phyloP scores from a whole-genome alignment of 2,113 vertebrate species.

The Phaethornis superciliosus region DNA sequence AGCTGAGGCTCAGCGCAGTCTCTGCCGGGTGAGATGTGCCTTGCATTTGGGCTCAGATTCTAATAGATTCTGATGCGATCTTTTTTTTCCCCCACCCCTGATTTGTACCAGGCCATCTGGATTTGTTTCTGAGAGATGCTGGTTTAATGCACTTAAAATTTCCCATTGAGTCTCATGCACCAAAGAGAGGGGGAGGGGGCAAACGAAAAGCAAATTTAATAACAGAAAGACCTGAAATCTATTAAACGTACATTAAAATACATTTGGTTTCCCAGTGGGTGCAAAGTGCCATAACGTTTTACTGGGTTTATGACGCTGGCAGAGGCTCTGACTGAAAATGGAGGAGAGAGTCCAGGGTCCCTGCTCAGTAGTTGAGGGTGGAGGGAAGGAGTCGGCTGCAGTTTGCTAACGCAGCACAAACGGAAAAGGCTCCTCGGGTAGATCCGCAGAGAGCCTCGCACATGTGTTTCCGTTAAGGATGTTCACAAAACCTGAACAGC shows the following conservation, averaged over 20 bases:
- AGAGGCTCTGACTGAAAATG: conserved; percentile 67
- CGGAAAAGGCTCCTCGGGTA: conserved; percentile 57
- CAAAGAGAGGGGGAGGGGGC: conserved; percentile 27
- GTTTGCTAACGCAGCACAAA: conserved; percentile 70
- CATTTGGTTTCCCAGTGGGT: conserved; percentile 72
- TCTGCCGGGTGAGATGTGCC: conserved; percentile 47
- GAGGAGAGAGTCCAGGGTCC: conserved; percentile 65
- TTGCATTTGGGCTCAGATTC: conserved; percentile 59
- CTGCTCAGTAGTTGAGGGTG: conserved; percentile 58
- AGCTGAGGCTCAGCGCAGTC: conserved; percentile 45
- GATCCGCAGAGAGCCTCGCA: conserved; percentile 55
- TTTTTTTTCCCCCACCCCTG: neutral
- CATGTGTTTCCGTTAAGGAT: conserved; percentile 71
- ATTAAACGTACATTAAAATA: conserved; percentile 73
- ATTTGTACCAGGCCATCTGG: conserved; percentile 73
- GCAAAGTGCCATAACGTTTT: conserved; percentile 70
- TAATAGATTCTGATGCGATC: conserved; percentile 67
- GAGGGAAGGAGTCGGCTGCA: conserved; percentile 49
- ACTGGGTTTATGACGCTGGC: conserved; percentile 69
- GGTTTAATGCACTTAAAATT: conserved; percentile 69
- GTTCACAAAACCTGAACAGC: conserved; percentile 54
- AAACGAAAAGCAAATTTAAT: conserved; percentile 69
- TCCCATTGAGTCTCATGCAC: conserved; percentile 64
- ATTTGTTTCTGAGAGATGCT: conserved; percentile 68
- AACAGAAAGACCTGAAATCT: conserved; percentile 72